Evolutionary conservation across 2,797 vertebrate species (phyloP), one percentile per base, ranked within the genome.

Genomic region (Chaenodraco wilsoni): DNA sequence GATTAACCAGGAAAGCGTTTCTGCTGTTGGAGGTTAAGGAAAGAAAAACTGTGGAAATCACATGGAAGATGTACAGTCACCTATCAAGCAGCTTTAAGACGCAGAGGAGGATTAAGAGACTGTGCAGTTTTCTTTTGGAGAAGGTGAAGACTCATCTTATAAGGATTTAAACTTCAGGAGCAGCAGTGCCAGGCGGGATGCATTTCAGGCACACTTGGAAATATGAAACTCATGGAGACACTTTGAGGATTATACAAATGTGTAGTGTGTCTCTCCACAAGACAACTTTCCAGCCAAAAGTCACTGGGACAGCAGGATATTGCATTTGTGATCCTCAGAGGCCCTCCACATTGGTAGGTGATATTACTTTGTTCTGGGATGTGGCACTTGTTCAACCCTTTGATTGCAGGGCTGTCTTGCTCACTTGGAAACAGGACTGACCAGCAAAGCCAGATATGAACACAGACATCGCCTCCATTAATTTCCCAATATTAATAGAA

Each of bases 231-330:
- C 83, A 62, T 67, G 84, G 81, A 90, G 80, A 80, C 80, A 87
- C 73, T 88, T 89, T 85, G 78, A 79, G 91, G 90, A 92, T 91
- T 93, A 91, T 82, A 84, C 84, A 27, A 73, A 84, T 73, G 71
- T 87, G 72, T 17, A 61, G 69, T 62, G 16, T 74, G 79, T 70
- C 78, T 84, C 56, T 78, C 56, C 66, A 52, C 74, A 48, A 87
- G 84, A 82, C 73, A 19, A 8, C 13, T 4, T 79, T 68, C 72
- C 64, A 52, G 68, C 51, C 69, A 76, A 74, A 60, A 87, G 58
- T 79, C 79, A 46, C 58, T 21, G 51, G 74, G 80, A 87, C 52
- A 78, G 83, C 68, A 78, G 84, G 79, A 84, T 82, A 64, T 81
- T 82, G 68, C 67, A 31, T 59, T 55, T 73, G 45, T 72, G 80